These are phyloP conservation scores for Eilema sororculum DNA, from an alignment of 2,888 invertebrate species.

Conservation along the genomic window DNA sequence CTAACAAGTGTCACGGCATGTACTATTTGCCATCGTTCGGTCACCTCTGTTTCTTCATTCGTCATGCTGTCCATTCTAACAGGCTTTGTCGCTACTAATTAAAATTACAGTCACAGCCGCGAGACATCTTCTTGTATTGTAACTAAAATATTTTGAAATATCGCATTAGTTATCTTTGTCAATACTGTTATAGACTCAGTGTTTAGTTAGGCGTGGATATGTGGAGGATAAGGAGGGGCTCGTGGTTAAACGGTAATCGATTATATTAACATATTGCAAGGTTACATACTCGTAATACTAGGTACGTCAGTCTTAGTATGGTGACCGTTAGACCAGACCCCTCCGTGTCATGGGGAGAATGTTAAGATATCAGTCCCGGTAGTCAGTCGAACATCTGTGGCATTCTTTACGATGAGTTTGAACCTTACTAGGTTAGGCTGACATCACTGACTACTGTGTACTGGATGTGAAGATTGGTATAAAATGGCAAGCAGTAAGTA, in stretches of 20 bases:
- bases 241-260: not conserved
- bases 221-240: no score
- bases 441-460: no score
- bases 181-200: constrained; percentile 31
- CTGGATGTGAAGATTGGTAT: not conserved
- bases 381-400: no score
- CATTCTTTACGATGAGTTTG: no score
- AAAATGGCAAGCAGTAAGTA: not conserved
- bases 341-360: not conserved
- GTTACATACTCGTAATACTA: no score
- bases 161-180: constrained; percentile 40
- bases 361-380: not conserved
- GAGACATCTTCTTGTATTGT: constrained; percentile 41
- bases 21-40: constrained; percentile 26
- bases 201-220: not conserved
- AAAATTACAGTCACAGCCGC: constrained; percentile 44
- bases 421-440: no score
- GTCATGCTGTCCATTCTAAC: constrained; percentile 40
- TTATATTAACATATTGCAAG: not conserved
- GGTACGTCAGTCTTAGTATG: no score
- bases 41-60: constrained; percentile 39
- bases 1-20: constrained; percentile 6
- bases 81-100: constrained; percentile 41
- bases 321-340: no score
- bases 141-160: constrained; percentile 41